Base-by-base conservation (phyloP, 2,888 invertebrate genomes). In the Blastobasis lacticolella region DNA sequence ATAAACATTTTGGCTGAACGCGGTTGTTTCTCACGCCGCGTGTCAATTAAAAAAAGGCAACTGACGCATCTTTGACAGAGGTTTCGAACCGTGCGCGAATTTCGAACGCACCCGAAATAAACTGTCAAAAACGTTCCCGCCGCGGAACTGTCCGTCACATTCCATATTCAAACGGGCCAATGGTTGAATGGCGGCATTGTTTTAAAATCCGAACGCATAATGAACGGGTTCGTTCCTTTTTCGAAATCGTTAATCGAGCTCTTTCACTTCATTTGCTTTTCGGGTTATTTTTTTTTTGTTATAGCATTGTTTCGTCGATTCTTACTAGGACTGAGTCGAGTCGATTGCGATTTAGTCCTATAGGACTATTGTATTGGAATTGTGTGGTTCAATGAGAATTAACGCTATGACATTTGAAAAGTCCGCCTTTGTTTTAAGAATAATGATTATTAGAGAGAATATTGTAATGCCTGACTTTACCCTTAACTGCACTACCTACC, bases 381-480 rank as follows among this genome's bases (percentile, higher is more conserved):
- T 64, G 68, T 69, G 88, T 80, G 87, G 88, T 77, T 84, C 85
- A 84, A 88, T 88, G 87, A 72, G 85, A 83, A 87, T 88, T 87
- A 87, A 82, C 79, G 80, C 80, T 71, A 71, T 63, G 63, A 66
- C 60, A 60, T 70, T 73, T 78, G 76, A 82, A 73, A 75, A 72
- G 48, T 49, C 37, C 37, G 40, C 50, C 45, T 46, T 52, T 53
- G 51, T 54, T 50, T 54, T 54, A 44, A 37, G 48, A 41, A 48
- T 23, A n/a, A 10, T 41, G 46, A 8, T 37, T 10, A 46, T 37
- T 38, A 10, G 43, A 48, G 36, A 40, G 37, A 9, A 42, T n/a
- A 38, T 10, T 38, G 38, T 42, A 36, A 23, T 23, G 23, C 23
- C 23, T 23, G 23, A 23, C 23, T 23, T 23, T 23, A 23, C 23